phyloP scores from a whole-genome alignment of 1,140 invertebrate species.

The Drosophila teissieri region DNA sequence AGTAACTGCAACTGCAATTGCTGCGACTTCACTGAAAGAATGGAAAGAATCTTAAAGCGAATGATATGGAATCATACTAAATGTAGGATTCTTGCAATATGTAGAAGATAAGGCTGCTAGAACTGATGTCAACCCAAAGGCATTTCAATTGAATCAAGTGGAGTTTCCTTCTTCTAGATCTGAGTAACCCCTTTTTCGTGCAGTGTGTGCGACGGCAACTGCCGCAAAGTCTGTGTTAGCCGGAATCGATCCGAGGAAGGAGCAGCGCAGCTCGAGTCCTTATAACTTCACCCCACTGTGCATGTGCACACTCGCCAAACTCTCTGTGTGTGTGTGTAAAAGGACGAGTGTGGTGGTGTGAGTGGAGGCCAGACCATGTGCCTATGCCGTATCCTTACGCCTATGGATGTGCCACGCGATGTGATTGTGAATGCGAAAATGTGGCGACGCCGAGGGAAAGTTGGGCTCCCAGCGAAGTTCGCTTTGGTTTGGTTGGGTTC shows the following conservation, averaged over 20 bases:
- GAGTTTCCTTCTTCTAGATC: too few species aligned
- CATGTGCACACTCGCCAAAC: slow-evolving; percentile 22
- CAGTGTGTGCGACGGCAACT: slow-evolving; percentile 59
- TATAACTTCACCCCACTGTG: slow-evolving; percentile 64
- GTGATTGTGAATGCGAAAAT: slow-evolving; percentile 81
- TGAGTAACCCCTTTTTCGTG: background rate
- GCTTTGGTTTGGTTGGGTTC: slow-evolving; percentile 8
- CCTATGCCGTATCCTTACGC: slow-evolving; percentile 3
- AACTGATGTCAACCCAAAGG: too few species aligned
- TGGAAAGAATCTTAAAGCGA: too few species aligned
- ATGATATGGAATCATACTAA: background rate
- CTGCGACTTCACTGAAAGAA: slow-evolving; percentile 9
- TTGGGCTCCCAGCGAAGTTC: slow-evolving; percentile 25
- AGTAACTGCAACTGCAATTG: slow-evolving; percentile 40
- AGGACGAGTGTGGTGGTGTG: background rate
- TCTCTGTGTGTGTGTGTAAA: slow-evolving; percentile 26
- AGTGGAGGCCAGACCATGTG: slow-evolving; percentile 25
- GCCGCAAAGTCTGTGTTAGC: slow-evolving; percentile 73
- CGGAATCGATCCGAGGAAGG: slow-evolving; percentile 67
- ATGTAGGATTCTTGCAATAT: too few species aligned
- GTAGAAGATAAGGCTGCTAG: too few species aligned
- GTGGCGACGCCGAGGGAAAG: slow-evolving; percentile 67
- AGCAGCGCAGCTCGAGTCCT: slow-evolving; percentile 48
- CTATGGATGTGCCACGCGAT: slow-evolving; percentile 66
- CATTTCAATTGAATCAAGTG: too few species aligned